Evolutionary conservation across 2,888 invertebrate species (phyloP), one percentile per base, ranked within the genome.

Genomic region (Hecatera dysodea): DNA sequence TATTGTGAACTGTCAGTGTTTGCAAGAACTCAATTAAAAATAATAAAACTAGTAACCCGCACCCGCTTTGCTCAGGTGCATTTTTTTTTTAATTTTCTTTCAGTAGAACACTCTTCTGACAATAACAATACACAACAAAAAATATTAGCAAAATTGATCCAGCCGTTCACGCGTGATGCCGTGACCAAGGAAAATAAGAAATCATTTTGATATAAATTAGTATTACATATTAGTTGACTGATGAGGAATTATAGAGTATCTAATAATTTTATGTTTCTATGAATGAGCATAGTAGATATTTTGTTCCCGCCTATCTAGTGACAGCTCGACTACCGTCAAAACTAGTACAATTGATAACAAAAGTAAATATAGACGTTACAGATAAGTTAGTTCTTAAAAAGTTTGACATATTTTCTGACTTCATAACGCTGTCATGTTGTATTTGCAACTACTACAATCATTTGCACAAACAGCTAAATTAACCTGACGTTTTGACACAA

Each of bases 401-500:
- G 6, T 56, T 29, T 33, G 15, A 44, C 46, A 46, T 39, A 62
- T 65, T 19, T 29, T 50, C 33, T 52, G 52, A 60, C 42, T 55
- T 42, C 27, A 65, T 52, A 24, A 67, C 15, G 42, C 39, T 76
- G 65, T 62, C 64, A 50, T 67, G 56, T 61, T 57, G 52, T 24
- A 53, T 60, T 56, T 66, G 53, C 55, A 36, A n/a, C n/a, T n/a
- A n/a, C n/a, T n/a, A n/a, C 0, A 36, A 33, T 63, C 66, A 67
- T 57, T 71, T 71, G 29, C 22, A 17, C 52, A 66, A 53, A 36
- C 29, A n/a, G 15, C 66, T 36, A 19, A 39, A n/a, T 11, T 64
- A 60, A 48, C 24, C 36, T 22, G 80, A 68, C 68, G 56, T 68
- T 75, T 80, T 77, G 80, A 80, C 80, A 80, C 42, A 50, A 62